These are phyloP conservation scores for Eulemur coronatus DNA, from an alignment of 2,797 vertebrate species.

Conservation along the genomic window DNA sequence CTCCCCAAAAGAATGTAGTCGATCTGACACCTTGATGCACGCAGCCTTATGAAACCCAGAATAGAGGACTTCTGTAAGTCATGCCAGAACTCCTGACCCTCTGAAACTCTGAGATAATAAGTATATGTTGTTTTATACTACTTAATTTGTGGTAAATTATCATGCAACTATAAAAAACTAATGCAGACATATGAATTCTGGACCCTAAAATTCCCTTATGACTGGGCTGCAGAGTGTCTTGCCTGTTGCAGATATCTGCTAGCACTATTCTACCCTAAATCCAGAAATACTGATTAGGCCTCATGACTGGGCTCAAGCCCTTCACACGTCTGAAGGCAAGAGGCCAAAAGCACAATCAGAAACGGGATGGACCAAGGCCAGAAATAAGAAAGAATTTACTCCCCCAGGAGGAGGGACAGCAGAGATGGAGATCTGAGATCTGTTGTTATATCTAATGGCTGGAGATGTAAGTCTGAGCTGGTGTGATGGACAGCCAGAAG, in stretches of 20 bases:
- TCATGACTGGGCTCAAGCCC: background rate
- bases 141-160: background rate
- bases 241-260: background rate
- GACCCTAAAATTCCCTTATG: background rate
- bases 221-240: background rate
- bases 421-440: background rate
- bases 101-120: background rate
- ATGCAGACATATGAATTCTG: background rate
- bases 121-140: background rate
- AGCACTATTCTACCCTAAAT: background rate
- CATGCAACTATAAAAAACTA: background rate
- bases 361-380: background rate
- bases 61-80: background rate
- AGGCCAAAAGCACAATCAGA: background rate
- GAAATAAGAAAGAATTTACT: background rate
- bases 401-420: background rate
- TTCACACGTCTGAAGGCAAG: background rate
- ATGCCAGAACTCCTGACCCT: background rate
- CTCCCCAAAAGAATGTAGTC: background rate
- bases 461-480: background rate
- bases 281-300: background rate
- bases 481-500: background rate
- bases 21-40: background rate
- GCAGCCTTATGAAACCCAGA: background rate
- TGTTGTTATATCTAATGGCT: background rate